Conservation (phyloP, 2,888 invertebrate species). For the Tipula unca region DNA sequence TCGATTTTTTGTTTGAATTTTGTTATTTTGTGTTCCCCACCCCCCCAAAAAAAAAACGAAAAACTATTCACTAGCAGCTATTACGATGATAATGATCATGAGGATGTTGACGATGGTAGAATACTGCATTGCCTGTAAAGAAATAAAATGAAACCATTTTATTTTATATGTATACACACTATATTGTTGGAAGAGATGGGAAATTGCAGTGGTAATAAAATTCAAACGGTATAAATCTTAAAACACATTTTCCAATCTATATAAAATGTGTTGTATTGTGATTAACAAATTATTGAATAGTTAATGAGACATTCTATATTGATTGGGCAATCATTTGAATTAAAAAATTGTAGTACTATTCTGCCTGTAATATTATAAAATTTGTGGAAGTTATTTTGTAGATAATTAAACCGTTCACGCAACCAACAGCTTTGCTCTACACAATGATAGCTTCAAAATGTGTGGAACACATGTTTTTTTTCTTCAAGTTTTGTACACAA, state of each 20-base stretch:
- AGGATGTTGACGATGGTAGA: neutral
- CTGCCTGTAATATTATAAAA: no score
- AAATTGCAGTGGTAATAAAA: neutral
- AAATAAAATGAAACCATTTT: neutral
- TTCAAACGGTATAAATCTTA: neutral
- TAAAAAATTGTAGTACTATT: neutral
- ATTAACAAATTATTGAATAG: neutral
- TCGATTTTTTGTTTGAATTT: neutral
- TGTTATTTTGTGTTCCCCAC: neutral
- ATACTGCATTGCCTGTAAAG: neutral
- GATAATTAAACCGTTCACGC: no score
- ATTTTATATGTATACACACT: neutral
- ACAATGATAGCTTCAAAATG: no score
- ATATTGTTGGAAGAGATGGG: no score
- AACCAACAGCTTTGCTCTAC: no score
- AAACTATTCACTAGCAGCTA: neutral
- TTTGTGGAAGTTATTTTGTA: no score
- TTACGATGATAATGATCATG: neutral
- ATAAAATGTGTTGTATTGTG: neutral
- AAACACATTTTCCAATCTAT: neutral
- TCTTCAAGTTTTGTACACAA: no score
- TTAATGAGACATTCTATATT: no score
- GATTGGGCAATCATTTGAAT: neutral
- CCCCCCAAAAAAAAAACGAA: neutral
- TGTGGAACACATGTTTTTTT: no score